phyloP scores from a whole-genome alignment of 2,888 invertebrate genomes.

The Gortyna flavago region DNA sequence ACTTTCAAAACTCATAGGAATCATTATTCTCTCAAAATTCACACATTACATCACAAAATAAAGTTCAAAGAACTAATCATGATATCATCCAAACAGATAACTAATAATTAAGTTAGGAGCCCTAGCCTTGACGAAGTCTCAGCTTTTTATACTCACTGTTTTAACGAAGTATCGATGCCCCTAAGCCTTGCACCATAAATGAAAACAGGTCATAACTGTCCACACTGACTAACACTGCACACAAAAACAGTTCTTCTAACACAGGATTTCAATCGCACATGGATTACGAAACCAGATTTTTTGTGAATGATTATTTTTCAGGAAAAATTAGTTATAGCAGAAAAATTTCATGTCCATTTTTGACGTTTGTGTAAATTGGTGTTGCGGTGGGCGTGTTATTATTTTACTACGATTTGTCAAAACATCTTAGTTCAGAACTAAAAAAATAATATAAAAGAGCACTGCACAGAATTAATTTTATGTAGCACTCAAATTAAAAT shows the following conservation, averaged over 20 bases:
- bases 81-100: constrained; percentile 84
- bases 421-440: not conserved
- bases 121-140: constrained; percentile 68
- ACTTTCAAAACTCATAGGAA: constrained; percentile 75
- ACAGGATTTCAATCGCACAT: constrained; percentile 66
- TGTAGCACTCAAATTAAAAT: not conserved
- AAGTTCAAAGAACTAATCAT: constrained; percentile 79
- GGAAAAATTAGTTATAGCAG: constrained; percentile 74
- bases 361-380: constrained; percentile 75
- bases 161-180: constrained; percentile 67
- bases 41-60: constrained; percentile 71
- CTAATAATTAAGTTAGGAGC: constrained; percentile 74
- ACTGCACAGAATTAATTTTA: not conserved
- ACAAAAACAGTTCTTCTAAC: constrained; percentile 64
- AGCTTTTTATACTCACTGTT: constrained; percentile 67
- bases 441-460: too few relatives aligned
- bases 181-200: constrained; percentile 62
- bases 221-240: constrained; percentile 68
- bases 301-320: constrained; percentile 75
- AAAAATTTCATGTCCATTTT: constrained; percentile 77
- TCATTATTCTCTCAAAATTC: constrained; percentile 66
- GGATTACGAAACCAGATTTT: constrained; percentile 67
- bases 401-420: constrained; percentile 21
- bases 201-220: constrained; percentile 69
- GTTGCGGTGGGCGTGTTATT: constrained; percentile 22